A percentile compares a stretch with the other conserved stretches of the same genome.
Evolutionary conservation across 1,140 invertebrate genomes (phyloP).

Genomic region (Manduca sexta): DNA sequence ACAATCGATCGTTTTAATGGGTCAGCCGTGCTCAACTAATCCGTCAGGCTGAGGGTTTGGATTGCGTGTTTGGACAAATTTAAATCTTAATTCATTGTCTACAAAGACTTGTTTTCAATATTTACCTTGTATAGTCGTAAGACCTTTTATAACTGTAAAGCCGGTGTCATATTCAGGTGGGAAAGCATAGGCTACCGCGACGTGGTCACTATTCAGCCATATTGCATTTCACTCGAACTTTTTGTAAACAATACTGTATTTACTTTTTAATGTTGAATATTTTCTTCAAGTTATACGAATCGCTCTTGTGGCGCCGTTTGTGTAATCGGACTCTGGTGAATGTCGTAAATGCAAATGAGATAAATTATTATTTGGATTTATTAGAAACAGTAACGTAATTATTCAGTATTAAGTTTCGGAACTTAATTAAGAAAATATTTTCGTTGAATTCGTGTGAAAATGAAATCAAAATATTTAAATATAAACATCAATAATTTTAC

Average conservation of each 20-base stretch:
- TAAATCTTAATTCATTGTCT: slow-evolving; percentile 40
- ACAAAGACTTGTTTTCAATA: slow-evolving; percentile 35
- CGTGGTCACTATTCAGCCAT: slow-evolving; percentile 57
- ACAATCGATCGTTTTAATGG: slow-evolving; percentile 72
- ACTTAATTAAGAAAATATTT: too few relatives aligned
- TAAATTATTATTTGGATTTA: slow-evolving; percentile 2
- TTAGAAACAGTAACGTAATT: neutral
- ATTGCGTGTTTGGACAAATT: slow-evolving; percentile 32
- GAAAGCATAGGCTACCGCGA: slow-evolving; percentile 66
- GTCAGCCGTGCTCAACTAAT: slow-evolving; percentile 65
- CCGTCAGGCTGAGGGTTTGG: slow-evolving; percentile 50
- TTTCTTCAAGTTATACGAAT: slow-evolving; percentile 14
- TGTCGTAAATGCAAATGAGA: slow-evolving; percentile 8
- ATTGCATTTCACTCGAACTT: slow-evolving; percentile 59
- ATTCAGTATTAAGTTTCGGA: too few relatives aligned
- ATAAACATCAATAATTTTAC: too few relatives aligned
- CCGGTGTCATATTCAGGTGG: slow-evolving; percentile 69
- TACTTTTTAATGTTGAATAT: slow-evolving; percentile 19
- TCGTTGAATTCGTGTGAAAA: too few relatives aligned
- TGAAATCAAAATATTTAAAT: too few relatives aligned
- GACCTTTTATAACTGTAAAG: slow-evolving; percentile 29
- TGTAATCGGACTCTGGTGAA: slow-evolving; percentile 1
- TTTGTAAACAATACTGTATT: slow-evolving; percentile 43
- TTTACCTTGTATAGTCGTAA: slow-evolving; percentile 22
- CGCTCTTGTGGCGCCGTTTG: slow-evolving; percentile 7